Percentiles rank a stretch among this genome's conserved stretches.
Conservation (phyloP, 1,140 invertebrate genomes). For the Leptonema lineaticorne region DNA sequence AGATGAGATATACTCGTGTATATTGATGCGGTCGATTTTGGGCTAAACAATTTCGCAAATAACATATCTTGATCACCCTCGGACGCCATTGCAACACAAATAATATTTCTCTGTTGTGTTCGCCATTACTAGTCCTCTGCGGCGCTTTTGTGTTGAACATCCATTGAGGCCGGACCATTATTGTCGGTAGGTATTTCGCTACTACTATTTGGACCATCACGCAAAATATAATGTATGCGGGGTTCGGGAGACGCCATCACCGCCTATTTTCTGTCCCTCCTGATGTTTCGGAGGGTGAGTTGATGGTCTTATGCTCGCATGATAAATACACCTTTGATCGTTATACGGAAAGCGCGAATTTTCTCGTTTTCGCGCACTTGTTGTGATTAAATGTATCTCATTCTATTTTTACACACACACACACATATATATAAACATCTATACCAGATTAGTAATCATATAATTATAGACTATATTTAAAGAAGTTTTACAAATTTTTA, state of each 20-base stretch:
- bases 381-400: slow-evolving; percentile 5
- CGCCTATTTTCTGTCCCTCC: neutral
- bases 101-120: slow-evolving; percentile 39
- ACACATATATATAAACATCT: too few relatives aligned
- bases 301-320: slow-evolving; percentile 8
- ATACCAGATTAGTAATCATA: too few relatives aligned
- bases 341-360: neutral
- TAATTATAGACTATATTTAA: too few relatives aligned
- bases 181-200: slow-evolving; percentile 34
- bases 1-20: neutral
- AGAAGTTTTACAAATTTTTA: too few relatives aligned
- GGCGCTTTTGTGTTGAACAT: slow-evolving; percentile 35
- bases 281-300: neutral
- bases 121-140: slow-evolving; percentile 34
- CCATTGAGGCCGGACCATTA: slow-evolving; percentile 40
- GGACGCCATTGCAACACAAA: slow-evolving; percentile 36
- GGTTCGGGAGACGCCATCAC: slow-evolving; percentile 24
- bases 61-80: slow-evolving; percentile 12
- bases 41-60: slow-evolving; percentile 9
- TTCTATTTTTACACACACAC: too few relatives aligned
- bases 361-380: neutral
- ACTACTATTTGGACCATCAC: slow-evolving; percentile 39
- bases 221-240: slow-evolving; percentile 36
- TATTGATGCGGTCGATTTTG: neutral
- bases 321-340: neutral